Percentiles rank a stretch among this genome's conserved stretches.
Evolutionary conservation across 2,797 vertebrate species (phyloP).

Genomic region (Petrocephalus sullivani): DNA sequence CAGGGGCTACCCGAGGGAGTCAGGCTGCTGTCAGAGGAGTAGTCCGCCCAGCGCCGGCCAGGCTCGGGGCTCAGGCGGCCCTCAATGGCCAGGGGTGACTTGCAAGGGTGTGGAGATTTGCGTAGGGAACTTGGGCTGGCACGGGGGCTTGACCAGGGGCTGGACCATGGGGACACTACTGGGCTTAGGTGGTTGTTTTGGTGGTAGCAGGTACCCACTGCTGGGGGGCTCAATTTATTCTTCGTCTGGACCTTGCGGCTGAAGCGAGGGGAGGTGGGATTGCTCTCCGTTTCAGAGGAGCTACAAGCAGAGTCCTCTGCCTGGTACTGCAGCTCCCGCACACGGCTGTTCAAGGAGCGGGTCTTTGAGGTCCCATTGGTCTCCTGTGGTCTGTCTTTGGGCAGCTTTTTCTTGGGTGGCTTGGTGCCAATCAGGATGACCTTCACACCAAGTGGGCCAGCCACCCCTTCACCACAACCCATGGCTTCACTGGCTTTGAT

Average conservation of each 20-base stretch:
- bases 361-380: slow-evolving; percentile 58
- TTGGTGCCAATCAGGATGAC: slow-evolving; percentile 88
- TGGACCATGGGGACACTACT: slow-evolving; percentile 81
- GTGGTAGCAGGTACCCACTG: slow-evolving; percentile 61
- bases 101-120: slow-evolving; percentile 65
- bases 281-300: slow-evolving; percentile 92
- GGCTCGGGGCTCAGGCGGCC: slow-evolving; percentile 63
- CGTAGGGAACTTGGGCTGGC: slow-evolving; percentile 78
- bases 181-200: slow-evolving; percentile 80
- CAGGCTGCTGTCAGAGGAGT: slow-evolving; percentile 90
- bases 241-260: slow-evolving; percentile 64
- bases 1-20: slow-evolving; percentile 91
- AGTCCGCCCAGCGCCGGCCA: slow-evolving; percentile 77
- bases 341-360: slow-evolving; percentile 83
- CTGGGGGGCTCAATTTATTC: slow-evolving; percentile 77
- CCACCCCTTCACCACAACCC: slow-evolving; percentile 41
- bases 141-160: slow-evolving; percentile 85
- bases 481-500: slow-evolving; percentile 80
- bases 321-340: slow-evolving; percentile 84
- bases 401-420: slow-evolving; percentile 89
- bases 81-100: slow-evolving; percentile 77
- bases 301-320: slow-evolving; percentile 92
- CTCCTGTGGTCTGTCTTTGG: slow-evolving; percentile 71
- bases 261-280: slow-evolving; percentile 77
- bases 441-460: slow-evolving; percentile 60